Base-by-base conservation (phyloP, 2,113 vertebrate genomes). In the Lipotes vexillifer region DNA sequence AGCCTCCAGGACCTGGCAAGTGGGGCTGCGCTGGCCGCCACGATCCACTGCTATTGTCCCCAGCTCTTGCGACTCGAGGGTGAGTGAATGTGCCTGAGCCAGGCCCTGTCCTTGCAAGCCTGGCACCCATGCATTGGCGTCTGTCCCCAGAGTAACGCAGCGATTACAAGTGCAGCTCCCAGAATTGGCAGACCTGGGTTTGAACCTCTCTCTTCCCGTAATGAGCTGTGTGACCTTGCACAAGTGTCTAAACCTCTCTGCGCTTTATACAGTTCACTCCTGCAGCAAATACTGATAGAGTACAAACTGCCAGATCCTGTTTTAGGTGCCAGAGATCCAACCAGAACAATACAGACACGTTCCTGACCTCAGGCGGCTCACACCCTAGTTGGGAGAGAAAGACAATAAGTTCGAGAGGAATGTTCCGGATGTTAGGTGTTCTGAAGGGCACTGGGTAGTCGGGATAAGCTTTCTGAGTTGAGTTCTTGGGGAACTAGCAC, bases 1-100 rank as follows among this genome's bases (percentile, higher is more conserved):
- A 98, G 98, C 92, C 97, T 99, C 87, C 99, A 99, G 98, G 99
- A 99, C 97, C 98, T 99, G 83, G 99, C 99, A 52, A 99, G 97
- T 36, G 99, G 99, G 25, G 99, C 99, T 7, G 99, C 99, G 1
- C 92, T 99, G 86, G 99, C 99, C 6, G 99, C 99, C 27, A 98
- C 99, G 5, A 98, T 99, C 95, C 99, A 99, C 98, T 99, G 99
- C 97, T 99, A 99, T 93, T 99, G 99, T 95, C 99, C 99, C 3
- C 98, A 99, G 80, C 98, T 99, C 65, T 96, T 99, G 55, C 98
- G 99, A 84, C 98, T 99, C 33, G 99, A 99, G 97, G 99, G 99
- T 99, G 98, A 95, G 94, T 69, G 25, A 23, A 23, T 0, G 2
- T 38, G 36, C 6, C 15, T 10, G 38, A 77, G 49, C 12, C 20